Conservation (phyloP, 53 echinoderm and acorn worm species). For the Crossaster papposus region DNA sequence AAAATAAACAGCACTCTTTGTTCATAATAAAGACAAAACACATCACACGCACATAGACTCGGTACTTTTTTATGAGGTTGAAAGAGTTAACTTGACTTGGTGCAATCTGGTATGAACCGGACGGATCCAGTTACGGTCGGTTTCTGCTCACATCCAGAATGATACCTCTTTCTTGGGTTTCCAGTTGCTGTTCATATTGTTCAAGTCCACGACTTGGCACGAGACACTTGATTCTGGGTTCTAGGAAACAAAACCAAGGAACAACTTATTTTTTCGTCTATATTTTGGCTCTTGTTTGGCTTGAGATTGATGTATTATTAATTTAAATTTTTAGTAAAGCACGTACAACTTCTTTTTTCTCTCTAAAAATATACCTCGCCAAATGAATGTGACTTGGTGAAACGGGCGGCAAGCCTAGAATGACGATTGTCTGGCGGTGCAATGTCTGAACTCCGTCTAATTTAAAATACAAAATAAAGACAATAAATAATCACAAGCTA, state of each 20-base stretch:
- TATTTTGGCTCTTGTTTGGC: too few relatives aligned
- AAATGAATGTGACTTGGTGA: constrained; percentile 71
- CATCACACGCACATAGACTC: not conserved
- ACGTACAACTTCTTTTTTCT: too few relatives aligned
- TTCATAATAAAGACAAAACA: not conserved
- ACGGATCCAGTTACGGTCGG: constrained; percentile 7
- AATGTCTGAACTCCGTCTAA: constrained; percentile 58
- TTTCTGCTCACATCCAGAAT: constrained; percentile 51
- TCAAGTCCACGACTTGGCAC: constrained; percentile 85
- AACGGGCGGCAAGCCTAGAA: constrained; percentile 53
- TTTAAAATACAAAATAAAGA: not conserved
- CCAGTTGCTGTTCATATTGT: constrained; percentile 55
- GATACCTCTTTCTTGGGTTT: constrained; percentile 58
- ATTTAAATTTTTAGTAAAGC: too few relatives aligned
- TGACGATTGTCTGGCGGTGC: constrained; percentile 61
- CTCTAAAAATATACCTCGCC: constrained; percentile 36
- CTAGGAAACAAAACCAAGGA: not conserved
- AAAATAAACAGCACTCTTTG: not conserved
- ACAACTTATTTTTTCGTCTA: too few relatives aligned
- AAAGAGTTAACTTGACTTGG: not conserved
- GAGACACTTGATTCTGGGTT: constrained; percentile 63
- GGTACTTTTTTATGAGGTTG: not conserved
- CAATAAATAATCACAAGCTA: not conserved
- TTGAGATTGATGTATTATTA: too few relatives aligned
- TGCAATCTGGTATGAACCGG: not conserved